These are phyloP conservation scores for Neopipo cinnamomea DNA, from an alignment of 2,113 vertebrate species.

Conservation along the genomic window DNA sequence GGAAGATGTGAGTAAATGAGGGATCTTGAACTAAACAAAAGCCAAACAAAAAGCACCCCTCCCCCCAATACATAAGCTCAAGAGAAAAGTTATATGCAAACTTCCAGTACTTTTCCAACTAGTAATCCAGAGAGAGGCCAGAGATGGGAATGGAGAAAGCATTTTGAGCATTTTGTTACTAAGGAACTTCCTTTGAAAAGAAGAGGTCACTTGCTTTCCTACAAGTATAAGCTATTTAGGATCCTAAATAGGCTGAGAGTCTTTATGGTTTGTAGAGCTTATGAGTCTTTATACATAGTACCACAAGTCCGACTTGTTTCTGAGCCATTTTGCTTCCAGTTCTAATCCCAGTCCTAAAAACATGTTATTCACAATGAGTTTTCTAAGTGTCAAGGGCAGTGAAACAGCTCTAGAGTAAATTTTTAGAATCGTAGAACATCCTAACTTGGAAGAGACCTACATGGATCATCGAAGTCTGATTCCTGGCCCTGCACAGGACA, in stretches of 20 bases:
- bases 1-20: neutral
- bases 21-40: neutral
- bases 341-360: neutral
- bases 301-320: neutral
- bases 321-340: neutral
- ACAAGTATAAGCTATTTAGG: neutral
- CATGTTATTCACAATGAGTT: neutral
- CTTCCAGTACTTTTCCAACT: neutral
- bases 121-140: neutral
- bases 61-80: rapidly evolving
- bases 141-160: neutral
- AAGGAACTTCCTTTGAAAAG: neutral
- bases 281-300: neutral
- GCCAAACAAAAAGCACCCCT: rapidly evolving
- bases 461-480: neutral
- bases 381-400: neutral
- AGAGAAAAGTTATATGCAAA: neutral
- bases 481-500: neutral
- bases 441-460: neutral
- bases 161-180: neutral
- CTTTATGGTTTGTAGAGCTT: neutral
- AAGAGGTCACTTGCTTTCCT: neutral
- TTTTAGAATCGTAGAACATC: neutral
- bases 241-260: neutral
- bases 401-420: neutral